Evolutionary conservation across 1,140 invertebrate species (phyloP), one percentile per base, ranked within the genome.

Genomic region (Meloidogyne exigua): DNA sequence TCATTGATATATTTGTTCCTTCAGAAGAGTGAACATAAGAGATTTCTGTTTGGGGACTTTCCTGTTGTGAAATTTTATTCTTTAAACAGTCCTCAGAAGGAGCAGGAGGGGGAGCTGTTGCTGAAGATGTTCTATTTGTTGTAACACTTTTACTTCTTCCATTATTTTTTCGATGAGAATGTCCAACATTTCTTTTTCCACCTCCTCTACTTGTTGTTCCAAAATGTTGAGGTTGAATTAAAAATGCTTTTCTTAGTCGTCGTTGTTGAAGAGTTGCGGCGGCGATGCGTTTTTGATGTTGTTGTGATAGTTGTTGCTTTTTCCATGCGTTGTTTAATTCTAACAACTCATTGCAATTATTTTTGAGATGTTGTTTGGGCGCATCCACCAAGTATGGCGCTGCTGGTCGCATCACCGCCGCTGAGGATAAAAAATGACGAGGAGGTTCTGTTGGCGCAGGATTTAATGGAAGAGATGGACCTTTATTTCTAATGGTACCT

Each of bases 21-120:
- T 84, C 83, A 4, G 84, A 84, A 15, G 83, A 84, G 25, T 84
- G 83, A 39, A 84, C 68, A 80, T 85, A 84, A 66, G 84, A 86
- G 21, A 84, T 81, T 74, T 84, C 83, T 10, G 83, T 84, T 66
- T 84, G 81, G 18, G 83, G 83, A 76, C 83, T 84, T 72, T 84
- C 83, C 18, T 68, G 72, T 32, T 78, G 74, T 36, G 69, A 32
- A 1, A 15, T 57, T 23, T 64, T 39, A 23, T 72, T 32, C 9
- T 42, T 63, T 9, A 64, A 76, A 12, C 67, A 21, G 28, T 57
- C 72, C 3, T 65, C 72, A 15, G 4, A 23, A 26, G 9, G 25
- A 15, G 4, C 21, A 26, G 9, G 25, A 73, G 13, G 36, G 21
- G 10, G 72, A 73, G 5, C 44, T 64, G 36, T 36, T 62, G 64